Conservation (phyloP, 2,113 vertebrate species). For the Xerus inauris region DNA sequence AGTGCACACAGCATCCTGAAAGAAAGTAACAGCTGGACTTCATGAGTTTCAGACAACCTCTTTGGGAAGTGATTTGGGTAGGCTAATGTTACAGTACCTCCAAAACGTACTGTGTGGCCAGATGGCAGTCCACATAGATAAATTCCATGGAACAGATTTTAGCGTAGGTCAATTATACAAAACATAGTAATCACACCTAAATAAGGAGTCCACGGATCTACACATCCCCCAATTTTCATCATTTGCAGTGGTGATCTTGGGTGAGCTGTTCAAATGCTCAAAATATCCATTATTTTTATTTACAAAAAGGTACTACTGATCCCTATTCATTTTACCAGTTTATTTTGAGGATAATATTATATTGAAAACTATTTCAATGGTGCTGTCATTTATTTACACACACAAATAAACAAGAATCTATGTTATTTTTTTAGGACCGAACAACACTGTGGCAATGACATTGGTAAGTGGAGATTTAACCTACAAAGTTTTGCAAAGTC, state of each 20-base stretch:
- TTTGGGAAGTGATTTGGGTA: background rate
- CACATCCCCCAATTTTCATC: background rate
- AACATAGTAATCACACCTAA: too few relatives aligned
- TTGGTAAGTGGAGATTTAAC: background rate
- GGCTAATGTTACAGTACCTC: rapidly evolving
- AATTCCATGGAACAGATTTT: background rate
- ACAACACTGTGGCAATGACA: background rate
- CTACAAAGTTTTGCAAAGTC: background rate
- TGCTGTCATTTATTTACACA: background rate
- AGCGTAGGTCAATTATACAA: rapidly evolving
- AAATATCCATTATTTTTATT: background rate
- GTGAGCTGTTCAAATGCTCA: background rate
- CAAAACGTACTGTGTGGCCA: too few relatives aligned
- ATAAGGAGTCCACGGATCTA: background rate
- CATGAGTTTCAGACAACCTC: background rate
- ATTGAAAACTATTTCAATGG: background rate
- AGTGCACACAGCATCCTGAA: rapidly evolving
- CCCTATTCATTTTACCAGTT: background rate
- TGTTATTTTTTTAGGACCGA: background rate
- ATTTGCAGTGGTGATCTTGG: background rate
- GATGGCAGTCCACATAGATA: background rate
- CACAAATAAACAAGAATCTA: background rate
- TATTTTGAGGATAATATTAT: background rate
- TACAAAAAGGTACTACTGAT: background rate
- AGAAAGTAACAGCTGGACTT: rapidly evolving